phyloP scores from a whole-genome alignment of 1,140 invertebrate genomes.

The Plectrocnemia conspersa region DNA sequence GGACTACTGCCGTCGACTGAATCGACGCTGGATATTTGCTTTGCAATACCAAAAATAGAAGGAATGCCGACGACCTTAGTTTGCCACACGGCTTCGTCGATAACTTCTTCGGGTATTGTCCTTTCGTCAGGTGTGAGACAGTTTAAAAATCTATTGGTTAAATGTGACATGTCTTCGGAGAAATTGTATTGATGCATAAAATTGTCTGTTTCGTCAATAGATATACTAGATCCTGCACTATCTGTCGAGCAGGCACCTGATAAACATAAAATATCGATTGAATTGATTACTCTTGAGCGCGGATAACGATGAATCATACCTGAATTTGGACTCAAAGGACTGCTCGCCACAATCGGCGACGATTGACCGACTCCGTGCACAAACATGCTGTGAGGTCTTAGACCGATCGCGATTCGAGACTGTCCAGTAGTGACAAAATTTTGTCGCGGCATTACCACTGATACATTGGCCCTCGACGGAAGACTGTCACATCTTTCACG shows the following conservation, averaged over 20 bases:
- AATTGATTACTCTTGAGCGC: neutral
- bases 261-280: conserved; percentile 21
- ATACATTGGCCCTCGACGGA: conserved; percentile 61
- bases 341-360: conserved; percentile 56
- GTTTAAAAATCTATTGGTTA: conserved; percentile 47
- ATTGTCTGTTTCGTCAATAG: conserved; percentile 58
- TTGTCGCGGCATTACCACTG: conserved; percentile 40
- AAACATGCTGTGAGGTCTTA: conserved; percentile 57
- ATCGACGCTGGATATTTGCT: neutral
- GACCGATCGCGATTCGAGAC: conserved; percentile 1
- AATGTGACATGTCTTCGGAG: conserved; percentile 12
- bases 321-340: conserved; percentile 56
- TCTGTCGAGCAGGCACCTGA: conserved; percentile 59
- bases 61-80: conserved; percentile 17
- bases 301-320: conserved; percentile 17
- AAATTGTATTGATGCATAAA: conserved; percentile 23
- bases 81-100: conserved; percentile 46
- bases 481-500: conserved; percentile 76
- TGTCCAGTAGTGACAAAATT: conserved; percentile 7
- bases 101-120: conserved; percentile 59
- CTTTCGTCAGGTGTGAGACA: conserved; percentile 61
- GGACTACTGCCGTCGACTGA: conserved; percentile 28
- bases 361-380: conserved; percentile 53
- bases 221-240: conserved; percentile 65
- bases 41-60: conserved; percentile 13